Evolutionary conservation across 2,888 invertebrate genomes (phyloP).

Genomic region (Gnatocerus cornutus): DNA sequence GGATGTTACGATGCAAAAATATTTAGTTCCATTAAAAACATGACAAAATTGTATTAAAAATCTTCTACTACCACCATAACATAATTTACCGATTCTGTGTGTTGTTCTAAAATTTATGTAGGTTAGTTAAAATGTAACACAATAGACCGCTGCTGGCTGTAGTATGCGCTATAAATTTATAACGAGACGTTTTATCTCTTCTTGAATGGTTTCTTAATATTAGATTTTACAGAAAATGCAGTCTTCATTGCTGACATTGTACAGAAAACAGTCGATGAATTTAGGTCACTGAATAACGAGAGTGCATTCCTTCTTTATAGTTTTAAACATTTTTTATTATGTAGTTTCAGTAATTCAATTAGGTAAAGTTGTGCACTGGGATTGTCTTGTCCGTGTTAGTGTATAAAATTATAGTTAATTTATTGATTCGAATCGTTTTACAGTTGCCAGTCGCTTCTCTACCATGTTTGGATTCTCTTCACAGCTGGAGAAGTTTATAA

Average conservation of each 20-base stretch:
- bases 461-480: constrained; percentile 9
- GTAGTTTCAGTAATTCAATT: neutral
- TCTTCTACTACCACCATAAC: no score
- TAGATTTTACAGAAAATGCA: constrained; percentile 21
- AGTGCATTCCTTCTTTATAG: neutral
- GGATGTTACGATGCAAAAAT: neutral
- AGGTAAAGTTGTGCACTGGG: neutral
- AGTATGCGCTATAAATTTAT: constrained; percentile 19
- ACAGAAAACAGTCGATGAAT: constrained; percentile 25
- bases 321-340: neutral
- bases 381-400: neutral
- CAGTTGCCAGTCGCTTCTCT: constrained; percentile 14
- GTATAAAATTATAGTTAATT: constrained; percentile 17
- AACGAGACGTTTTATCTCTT: constrained; percentile 10
- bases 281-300: constrained; percentile 29
- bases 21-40: neutral
- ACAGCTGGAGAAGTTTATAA: constrained; percentile 15
- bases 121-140: constrained; percentile 17
- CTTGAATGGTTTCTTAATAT: constrained; percentile 16
- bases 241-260: constrained; percentile 8
- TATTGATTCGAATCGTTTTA: constrained; percentile 28
- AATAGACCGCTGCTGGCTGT: constrained; percentile 2
- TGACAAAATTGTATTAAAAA: neutral
- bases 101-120: constrained; percentile 6
- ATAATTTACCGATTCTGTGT: neutral